Evolutionary conservation across 2,888 invertebrate genomes (phyloP).

Genomic region (Ferdinandea cuprea): DNA sequence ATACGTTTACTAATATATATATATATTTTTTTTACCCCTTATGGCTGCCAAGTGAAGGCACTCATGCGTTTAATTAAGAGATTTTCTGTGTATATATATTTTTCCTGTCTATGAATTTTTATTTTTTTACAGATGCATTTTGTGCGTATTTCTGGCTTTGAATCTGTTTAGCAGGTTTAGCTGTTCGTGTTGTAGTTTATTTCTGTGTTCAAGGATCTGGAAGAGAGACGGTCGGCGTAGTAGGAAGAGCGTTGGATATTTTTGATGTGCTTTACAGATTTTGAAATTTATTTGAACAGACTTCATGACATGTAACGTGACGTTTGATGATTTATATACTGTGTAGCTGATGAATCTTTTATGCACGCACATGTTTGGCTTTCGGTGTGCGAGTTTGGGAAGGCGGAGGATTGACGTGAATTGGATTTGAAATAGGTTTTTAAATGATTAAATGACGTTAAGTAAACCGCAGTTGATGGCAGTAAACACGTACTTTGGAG

Average conservation of each 20-base stretch:
- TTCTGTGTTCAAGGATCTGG: neutral
- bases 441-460: neutral
- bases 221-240: neutral
- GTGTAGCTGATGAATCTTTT: conserved; percentile 4
- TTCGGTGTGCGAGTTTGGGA: conserved; percentile 13
- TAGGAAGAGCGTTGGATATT: conserved; percentile 35
- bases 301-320: conserved; percentile 40
- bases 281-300: conserved; percentile 65
- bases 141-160: conserved; percentile 19
- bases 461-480: neutral
- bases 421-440: conserved; percentile 4
- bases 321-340: conserved; percentile 49
- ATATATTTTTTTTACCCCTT: conserved; percentile 68
- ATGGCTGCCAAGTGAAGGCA: conserved; percentile 51
- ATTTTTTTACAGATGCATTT: conserved; percentile 4
- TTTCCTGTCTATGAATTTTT: conserved; percentile 26
- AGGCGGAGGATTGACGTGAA: conserved; percentile 27
- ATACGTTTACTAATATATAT: conserved; percentile 58
- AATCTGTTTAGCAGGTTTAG: conserved; percentile 11
- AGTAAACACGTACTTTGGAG: too few relatives aligned
- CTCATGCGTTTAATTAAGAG: conserved; percentile 72
- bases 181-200: neutral
- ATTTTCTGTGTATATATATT: conserved; percentile 32
- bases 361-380: conserved; percentile 15
- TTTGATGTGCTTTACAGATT: conserved; percentile 57